phyloP scores from a whole-genome alignment of 1,140 invertebrate genomes.

The Eufriesea mexicana region DNA sequence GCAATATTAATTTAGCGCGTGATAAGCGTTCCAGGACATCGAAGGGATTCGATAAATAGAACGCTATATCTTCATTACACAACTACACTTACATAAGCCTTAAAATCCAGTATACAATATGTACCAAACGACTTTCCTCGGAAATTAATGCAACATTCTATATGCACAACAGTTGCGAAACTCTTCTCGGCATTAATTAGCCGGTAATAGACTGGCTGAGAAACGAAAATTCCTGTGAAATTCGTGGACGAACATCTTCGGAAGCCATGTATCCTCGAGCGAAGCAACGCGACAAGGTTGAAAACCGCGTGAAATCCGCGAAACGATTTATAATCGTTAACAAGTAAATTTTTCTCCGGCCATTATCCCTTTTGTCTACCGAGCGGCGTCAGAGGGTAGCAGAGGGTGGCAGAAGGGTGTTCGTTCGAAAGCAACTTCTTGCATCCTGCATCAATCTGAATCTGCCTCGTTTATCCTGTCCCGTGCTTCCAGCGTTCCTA shows the following conservation, averaged over 20 bases:
- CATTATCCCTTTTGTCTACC: constrained; percentile 41
- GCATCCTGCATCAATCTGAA: constrained; percentile 64
- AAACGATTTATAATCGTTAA: constrained; percentile 39
- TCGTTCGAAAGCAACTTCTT: constrained; percentile 46
- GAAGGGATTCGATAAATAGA: too few species aligned
- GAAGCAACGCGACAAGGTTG: neutral
- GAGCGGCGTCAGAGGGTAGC: neutral
- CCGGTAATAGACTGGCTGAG: neutral
- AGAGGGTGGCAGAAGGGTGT: constrained; percentile 11
- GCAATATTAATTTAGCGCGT: too few species aligned
- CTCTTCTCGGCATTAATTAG: neutral
- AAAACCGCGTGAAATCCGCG: neutral
- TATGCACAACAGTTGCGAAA: neutral
- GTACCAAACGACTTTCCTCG: neutral
- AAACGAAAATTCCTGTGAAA: neutral
- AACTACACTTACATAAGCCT: too few species aligned
- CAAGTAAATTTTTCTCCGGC: constrained; percentile 37
- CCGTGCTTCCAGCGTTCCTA: constrained; percentile 20
- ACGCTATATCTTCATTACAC: too few species aligned
- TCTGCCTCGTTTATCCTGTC: constrained; percentile 50
- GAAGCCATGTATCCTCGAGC: too few species aligned
- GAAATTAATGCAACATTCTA: neutral
- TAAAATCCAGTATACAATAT: too few species aligned
- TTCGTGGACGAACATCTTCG: neutral
- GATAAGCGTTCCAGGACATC: too few species aligned